Conservation (phyloP, 2,113 vertebrate species). For the Sphaerodactylus townsendi region DNA sequence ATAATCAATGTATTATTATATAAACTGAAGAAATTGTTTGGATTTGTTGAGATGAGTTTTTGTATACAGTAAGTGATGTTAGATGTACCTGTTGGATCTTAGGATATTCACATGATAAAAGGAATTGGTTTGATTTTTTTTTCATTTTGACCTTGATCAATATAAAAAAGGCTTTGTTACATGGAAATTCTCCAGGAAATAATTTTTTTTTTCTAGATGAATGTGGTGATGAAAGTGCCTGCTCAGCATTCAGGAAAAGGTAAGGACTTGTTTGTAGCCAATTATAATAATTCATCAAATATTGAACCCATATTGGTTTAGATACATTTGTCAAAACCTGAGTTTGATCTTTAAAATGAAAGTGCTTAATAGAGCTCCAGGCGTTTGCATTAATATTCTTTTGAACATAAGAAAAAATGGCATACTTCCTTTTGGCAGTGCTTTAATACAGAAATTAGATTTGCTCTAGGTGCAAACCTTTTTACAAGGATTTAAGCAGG, state of each 20-base stretch:
- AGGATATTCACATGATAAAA: constrained; percentile 42
- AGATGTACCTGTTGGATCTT: neutral
- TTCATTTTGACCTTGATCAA: constrained; percentile 63
- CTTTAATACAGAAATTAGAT: constrained; percentile 38
- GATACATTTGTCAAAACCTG: neutral
- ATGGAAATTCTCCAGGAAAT: constrained; percentile 47
- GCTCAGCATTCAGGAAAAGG: constrained; percentile 69
- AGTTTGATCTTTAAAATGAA: constrained; percentile 21
- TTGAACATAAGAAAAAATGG: constrained; percentile 22
- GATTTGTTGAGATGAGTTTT: neutral
- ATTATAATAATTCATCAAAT: constrained; percentile 37
- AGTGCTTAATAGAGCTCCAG: constrained; percentile 20
- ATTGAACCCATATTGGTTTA: constrained; percentile 28
- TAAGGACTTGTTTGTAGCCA: constrained; percentile 40
- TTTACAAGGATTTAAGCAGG: constrained; percentile 17
- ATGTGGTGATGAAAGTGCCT: constrained; percentile 53
- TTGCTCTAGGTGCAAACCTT: constrained; percentile 5
- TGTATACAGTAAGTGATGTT: neutral
- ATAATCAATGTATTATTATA: neutral
- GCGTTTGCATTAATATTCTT: constrained; percentile 6
- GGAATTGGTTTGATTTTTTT: constrained; percentile 54
- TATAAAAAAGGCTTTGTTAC: constrained; percentile 52
- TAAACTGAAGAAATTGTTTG: neutral
- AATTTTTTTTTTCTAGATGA: constrained; percentile 47
- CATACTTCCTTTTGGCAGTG: neutral